A percentile compares a stretch with the other conserved stretches of the same genome.
Conservation (phyloP, 2,113 vertebrate species). For the Bombycilla garrulus region DNA sequence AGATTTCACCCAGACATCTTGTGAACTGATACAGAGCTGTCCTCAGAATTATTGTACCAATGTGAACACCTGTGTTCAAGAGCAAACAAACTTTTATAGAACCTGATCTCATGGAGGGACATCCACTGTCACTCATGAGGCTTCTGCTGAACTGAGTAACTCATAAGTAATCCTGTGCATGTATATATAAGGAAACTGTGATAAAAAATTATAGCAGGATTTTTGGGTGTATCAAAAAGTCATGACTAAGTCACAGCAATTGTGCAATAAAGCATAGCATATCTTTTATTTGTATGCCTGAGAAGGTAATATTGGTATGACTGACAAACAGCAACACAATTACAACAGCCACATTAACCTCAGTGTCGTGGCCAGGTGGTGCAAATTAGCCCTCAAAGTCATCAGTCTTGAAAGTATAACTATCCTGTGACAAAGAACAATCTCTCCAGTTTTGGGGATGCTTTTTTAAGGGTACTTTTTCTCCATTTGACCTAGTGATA, state of each 20-base stretch:
- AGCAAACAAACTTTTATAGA: not conserved
- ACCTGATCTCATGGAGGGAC: not conserved
- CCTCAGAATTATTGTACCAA: not conserved
- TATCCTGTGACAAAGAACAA: not conserved
- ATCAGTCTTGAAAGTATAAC: not conserved
- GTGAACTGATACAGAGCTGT: not conserved
- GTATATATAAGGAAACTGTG: not conserved
- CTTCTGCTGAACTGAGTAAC: not conserved
- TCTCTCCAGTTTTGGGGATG: not conserved
- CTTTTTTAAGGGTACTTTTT: not conserved
- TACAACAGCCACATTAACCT: not conserved
- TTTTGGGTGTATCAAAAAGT: conserved; percentile 29
- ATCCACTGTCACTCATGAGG: not conserved
- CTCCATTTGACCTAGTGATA: not conserved
- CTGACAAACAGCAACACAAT: not conserved
- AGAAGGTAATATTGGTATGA: not conserved
- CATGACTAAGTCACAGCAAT: conserved; percentile 12
- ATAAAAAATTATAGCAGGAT: not conserved
- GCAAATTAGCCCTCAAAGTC: not conserved
- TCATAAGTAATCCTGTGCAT: not conserved
- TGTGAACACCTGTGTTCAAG: not conserved
- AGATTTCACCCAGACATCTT: not conserved
- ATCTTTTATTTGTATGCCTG: not conserved
- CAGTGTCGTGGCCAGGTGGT: not conserved
- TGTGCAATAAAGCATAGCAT: conserved; percentile 4